Evolutionary conservation across 2,888 invertebrate genomes (phyloP).

Genomic region (Nomada goodeniana): DNA sequence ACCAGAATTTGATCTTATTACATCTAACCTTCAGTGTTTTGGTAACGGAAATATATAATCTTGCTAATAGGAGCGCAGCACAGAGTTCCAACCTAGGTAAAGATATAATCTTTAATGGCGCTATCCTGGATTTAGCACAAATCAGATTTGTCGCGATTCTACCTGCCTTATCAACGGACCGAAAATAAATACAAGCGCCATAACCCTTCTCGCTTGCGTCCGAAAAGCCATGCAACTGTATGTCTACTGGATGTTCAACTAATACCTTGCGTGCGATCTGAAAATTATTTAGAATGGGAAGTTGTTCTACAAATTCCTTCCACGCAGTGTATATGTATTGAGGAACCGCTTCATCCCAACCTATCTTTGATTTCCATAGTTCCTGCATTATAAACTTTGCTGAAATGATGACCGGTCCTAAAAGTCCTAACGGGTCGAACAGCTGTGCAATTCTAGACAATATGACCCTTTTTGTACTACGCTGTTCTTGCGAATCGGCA

Average conservation of each 20-base stretch:
- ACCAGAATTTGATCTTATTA: too few relatives aligned
- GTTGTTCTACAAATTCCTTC: neutral
- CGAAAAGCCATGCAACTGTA: neutral
- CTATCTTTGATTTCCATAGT: neutral
- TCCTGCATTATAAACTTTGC: neutral
- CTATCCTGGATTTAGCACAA: neutral
- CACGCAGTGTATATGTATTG: neutral
- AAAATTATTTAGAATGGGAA: neutral
- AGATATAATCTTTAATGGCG: neutral
- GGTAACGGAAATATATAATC: neutral
- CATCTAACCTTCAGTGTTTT: neutral
- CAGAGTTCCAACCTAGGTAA: neutral
- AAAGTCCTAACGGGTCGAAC: neutral
- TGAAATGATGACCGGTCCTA: neutral
- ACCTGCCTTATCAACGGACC: neutral
- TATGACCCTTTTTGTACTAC: neutral
- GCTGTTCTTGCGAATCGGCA: neutral
- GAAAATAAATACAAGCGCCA: slow-evolving; percentile 4
- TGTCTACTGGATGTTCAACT: neutral
- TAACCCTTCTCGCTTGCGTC: neutral
- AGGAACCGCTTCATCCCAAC: neutral
- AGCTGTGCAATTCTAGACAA: neutral
- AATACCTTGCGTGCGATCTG: neutral
- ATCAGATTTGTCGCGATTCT: neutral
- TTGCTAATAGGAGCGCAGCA: neutral